Evolutionary conservation across 2,888 invertebrate genomes (phyloP), one percentile per base, ranked within the genome.

Genomic region (Agrypnus murinus): DNA sequence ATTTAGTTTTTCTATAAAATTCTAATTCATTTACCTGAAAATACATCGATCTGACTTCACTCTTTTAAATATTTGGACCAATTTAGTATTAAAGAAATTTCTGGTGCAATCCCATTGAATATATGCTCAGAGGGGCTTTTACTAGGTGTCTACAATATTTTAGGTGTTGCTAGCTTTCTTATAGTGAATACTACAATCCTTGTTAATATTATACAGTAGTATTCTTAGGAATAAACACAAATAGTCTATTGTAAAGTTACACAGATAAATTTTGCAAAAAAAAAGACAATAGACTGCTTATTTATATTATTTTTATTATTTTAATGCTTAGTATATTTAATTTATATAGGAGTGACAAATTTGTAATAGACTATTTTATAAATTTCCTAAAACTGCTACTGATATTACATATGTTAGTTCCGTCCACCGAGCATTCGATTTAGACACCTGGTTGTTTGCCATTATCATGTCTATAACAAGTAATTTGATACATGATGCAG

Each of bases 1-100:
- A 78, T 71, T 79, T 80, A 80, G 79, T 82, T 81, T 82, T 81
- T 82, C 77, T 80, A 80, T 79, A 77, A 77, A 76, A 77, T 79
- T 81, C 76, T 76, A 76, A 77, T 79, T 81, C 76, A 77, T 80
- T 81, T 80, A 77, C 77, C 71, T 73, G 67, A 77, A 72, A 77
- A 73, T 78, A 77, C 77, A 79, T 79, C 77, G 75, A 78, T 77
- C 74, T 69, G 77, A 70, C 71, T 73, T 75, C 69, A 74, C 75
- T 75, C 68, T 77, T 76, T 68, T 75, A 69, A 78, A 79, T 75
- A 73, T 76, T 75, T 81, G 81, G 81, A 81, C 82, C 81, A 81
- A 82, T 79, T 79, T 81, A 79, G 76, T 73, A 71, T 75, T 76
- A 77, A 31, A 63, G 57, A 67, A 71, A 65, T 53, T 73, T 73